A percentile compares a stretch with the other conserved stretches of the same genome.
Evolutionary conservation across 2,888 invertebrate species (phyloP).

Genomic region (Leptopterna dolabrata): DNA sequence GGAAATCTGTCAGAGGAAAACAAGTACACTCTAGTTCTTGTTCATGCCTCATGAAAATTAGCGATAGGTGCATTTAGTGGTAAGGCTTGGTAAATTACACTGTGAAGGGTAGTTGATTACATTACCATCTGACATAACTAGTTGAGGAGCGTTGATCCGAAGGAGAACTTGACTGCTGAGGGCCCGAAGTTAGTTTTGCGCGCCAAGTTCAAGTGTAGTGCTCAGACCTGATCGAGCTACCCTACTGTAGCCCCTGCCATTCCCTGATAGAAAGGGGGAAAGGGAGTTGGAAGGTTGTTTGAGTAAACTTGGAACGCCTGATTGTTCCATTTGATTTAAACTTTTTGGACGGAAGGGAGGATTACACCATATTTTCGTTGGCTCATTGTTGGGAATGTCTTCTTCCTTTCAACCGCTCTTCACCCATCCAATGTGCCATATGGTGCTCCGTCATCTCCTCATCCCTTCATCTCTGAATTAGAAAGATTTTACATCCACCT

Average conservation of each 20-base stretch:
- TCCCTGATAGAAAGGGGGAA: constrained; percentile 25
- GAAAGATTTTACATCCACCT: constrained; percentile 10
- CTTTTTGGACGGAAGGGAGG: constrained; percentile 5
- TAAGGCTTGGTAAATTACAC: too few relatives aligned
- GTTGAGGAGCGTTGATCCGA: constrained; percentile 20
- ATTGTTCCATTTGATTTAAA: constrained; percentile 41
- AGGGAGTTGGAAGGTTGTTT: constrained; percentile 21
- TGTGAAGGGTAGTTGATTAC: background rate
- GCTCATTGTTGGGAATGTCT: background rate
- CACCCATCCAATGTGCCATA: background rate
- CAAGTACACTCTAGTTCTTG: too few relatives aligned
- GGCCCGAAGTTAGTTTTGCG: constrained; percentile 10
- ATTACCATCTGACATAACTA: constrained; percentile 34
- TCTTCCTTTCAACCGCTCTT: background rate
- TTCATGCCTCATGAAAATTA: too few relatives aligned
- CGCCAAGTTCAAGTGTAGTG: background rate
- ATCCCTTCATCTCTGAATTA: background rate
- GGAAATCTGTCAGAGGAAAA: too few relatives aligned
- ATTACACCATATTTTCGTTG: constrained; percentile 21
- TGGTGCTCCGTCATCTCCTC: background rate
- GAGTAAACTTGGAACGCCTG: constrained; percentile 28
- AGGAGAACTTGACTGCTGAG: constrained; percentile 5
- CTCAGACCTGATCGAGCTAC: too few relatives aligned
- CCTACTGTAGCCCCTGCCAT: too few relatives aligned
- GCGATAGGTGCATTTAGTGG: too few relatives aligned